These are phyloP conservation scores for Epizoanthus ramosus DNA, from an alignment of 92 coral and sea anemone species.

Conservation along the genomic window DNA sequence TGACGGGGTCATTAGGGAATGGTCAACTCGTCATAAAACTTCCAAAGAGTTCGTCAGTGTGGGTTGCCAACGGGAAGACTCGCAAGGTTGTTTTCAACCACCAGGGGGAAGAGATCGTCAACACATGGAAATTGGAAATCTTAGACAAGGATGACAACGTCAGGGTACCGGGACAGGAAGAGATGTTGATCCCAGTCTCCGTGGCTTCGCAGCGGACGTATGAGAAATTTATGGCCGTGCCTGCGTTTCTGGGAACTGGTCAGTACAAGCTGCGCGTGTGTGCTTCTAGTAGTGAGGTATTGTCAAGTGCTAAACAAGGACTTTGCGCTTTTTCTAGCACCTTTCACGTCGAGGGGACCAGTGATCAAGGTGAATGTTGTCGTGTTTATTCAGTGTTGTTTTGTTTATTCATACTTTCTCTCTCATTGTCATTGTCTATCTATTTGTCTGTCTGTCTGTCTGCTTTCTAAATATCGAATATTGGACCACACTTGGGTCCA, in stretches of 20 bases:
- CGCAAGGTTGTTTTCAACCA: constrained; percentile 55
- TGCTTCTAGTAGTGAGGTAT: constrained; percentile 17
- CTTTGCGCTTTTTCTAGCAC: constrained; percentile 44
- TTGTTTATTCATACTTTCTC: background rate
- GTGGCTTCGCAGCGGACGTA: constrained; percentile 20
- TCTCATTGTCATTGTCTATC: background rate
- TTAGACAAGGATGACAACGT: constrained; percentile 35
- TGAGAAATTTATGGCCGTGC: constrained; percentile 52
- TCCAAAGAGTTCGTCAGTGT: constrained; percentile 62
- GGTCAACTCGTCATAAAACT: constrained; percentile 38
- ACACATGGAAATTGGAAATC: constrained; percentile 58
- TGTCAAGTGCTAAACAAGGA: background rate
- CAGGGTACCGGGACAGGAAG: constrained; percentile 23
- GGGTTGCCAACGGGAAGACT: constrained; percentile 76
- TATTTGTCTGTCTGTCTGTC: background rate
- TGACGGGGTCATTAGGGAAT: background rate
- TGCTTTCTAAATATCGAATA: no score
- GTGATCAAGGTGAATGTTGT: constrained; percentile 1
- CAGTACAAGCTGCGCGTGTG: constrained; percentile 58
- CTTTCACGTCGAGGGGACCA: constrained; percentile 67
- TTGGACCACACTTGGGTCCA: no score
- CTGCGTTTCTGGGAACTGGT: constrained; percentile 50
- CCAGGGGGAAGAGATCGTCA: constrained; percentile 48
- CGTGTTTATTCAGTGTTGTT: background rate
- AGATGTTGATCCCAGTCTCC: constrained; percentile 43